These are phyloP conservation scores for Eurystomus glaucurus DNA, from an alignment of 2,797 vertebrate species.

Conservation along the genomic window DNA sequence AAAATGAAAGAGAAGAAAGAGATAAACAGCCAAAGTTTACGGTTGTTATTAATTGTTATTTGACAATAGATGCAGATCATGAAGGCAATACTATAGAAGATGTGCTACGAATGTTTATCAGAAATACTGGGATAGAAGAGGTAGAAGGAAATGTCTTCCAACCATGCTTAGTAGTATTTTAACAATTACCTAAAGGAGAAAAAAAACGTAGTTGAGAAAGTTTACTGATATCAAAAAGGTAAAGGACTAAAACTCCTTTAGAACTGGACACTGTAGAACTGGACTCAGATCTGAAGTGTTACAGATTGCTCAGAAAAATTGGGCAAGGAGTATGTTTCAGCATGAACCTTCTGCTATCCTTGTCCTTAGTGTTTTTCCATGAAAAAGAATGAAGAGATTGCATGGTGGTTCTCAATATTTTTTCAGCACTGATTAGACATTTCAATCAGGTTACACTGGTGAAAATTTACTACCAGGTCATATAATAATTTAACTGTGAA, in stretches of 20 bases:
- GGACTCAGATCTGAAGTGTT: background rate
- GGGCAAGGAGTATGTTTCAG: background rate
- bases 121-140: rapidly evolving
- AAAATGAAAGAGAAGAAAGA: background rate
- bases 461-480: background rate
- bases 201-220: background rate
- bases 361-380: background rate
- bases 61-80: background rate
- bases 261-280: background rate
- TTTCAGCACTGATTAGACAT: background rate
- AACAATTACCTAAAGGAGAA: background rate
- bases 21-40: background rate
- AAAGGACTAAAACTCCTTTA: background rate
- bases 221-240: background rate
- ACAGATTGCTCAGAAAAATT: background rate
- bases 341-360: background rate
- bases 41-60: background rate
- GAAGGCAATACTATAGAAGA: background rate
- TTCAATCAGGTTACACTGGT: background rate
- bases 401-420: background rate
- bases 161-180: background rate
- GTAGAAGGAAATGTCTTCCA: background rate
- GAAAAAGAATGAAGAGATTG: background rate
- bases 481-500: background rate
- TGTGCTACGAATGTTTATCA: rapidly evolving